phyloP scores from a whole-genome alignment of 1,140 invertebrate species.

The Pristionchus pacificus region DNA sequence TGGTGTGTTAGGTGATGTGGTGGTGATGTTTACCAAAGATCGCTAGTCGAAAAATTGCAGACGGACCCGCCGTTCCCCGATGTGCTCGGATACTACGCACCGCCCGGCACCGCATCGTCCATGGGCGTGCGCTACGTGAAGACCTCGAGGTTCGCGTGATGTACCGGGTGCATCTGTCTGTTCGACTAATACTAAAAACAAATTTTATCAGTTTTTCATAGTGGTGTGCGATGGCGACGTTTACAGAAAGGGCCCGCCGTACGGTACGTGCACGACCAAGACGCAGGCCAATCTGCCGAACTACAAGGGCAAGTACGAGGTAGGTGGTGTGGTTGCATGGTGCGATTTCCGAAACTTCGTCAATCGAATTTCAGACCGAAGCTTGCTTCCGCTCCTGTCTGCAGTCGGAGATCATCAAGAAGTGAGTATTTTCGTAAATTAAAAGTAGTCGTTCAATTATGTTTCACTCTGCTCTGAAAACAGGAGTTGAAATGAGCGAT shows the following conservation, averaged over 20 bases:
- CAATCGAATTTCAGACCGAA: slow-evolving; percentile 34
- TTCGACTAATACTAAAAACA: too few relatives aligned
- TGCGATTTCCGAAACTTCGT: too few relatives aligned
- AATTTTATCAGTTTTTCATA: too few relatives aligned
- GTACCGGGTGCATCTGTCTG: too few relatives aligned
- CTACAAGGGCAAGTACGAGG: slow-evolving; percentile 25
- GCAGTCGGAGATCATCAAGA: slow-evolving; percentile 39
- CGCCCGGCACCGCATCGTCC: slow-evolving; percentile 34
- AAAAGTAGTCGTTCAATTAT: background rate
- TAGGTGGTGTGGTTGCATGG: background rate
- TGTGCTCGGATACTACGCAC: slow-evolving; percentile 38
- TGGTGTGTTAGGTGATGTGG: too few relatives aligned
- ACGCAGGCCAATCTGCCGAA: slow-evolving; percentile 16
- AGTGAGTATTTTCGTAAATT: background rate
- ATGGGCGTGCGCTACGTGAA: slow-evolving; percentile 37
- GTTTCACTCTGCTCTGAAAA: too few relatives aligned
- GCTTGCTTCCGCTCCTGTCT: slow-evolving; percentile 42
- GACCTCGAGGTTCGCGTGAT: slow-evolving; percentile 26
- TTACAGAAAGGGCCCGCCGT: slow-evolving; percentile 16
- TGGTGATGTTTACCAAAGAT: too few relatives aligned
- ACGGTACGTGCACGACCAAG: slow-evolving; percentile 36
- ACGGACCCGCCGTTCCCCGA: slow-evolving; percentile 25
- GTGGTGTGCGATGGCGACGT: too few relatives aligned
- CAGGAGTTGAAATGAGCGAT: too few relatives aligned
- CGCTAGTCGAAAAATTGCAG: background rate